phyloP scores from a whole-genome alignment of 1,140 invertebrate genomes.

The Melanaphis sacchari region DNA sequence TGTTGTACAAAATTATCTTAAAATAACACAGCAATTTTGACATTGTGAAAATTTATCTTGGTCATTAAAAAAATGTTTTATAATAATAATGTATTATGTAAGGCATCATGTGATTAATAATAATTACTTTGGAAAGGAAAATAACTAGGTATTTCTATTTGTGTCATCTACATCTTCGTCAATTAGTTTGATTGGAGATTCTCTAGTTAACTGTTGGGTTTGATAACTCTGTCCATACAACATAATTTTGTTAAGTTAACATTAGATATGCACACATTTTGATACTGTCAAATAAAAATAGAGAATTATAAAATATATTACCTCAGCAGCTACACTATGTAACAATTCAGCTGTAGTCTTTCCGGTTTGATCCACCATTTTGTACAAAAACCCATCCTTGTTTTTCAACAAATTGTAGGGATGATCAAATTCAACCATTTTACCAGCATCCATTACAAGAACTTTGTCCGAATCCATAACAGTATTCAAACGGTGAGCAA shows the following conservation, averaged over 20 bases:
- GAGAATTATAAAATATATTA: slow-evolving; percentile 26
- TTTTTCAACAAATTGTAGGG: slow-evolving; percentile 68
- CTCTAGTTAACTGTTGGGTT: not conserved
- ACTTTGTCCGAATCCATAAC: not conserved
- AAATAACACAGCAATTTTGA: not conserved
- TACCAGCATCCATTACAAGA: slow-evolving; percentile 74
- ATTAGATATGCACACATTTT: not conserved
- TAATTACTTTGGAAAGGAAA: not conserved
- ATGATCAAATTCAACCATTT: slow-evolving; percentile 69
- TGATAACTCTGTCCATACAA: not conserved
- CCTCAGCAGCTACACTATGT: slow-evolving; percentile 59
- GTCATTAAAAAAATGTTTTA: not conserved
- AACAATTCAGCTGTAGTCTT: slow-evolving; percentile 59
- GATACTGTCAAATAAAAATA: not conserved
- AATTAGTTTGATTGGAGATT: slow-evolving; percentile 25
- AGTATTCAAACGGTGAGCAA: not conserved
- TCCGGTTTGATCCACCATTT: slow-evolving; percentile 68
- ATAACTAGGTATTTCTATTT: not conserved
- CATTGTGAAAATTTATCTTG: not conserved
- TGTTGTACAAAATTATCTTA: not conserved
- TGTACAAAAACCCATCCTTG: slow-evolving; percentile 63
- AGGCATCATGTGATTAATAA: not conserved
- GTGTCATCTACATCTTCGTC: slow-evolving; percentile 9
- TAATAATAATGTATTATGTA: not conserved
- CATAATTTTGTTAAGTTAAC: not conserved